These are phyloP conservation scores for Argya squamiceps DNA, from an alignment of 2,797 vertebrate genomes.

Conservation along the genomic window DNA sequence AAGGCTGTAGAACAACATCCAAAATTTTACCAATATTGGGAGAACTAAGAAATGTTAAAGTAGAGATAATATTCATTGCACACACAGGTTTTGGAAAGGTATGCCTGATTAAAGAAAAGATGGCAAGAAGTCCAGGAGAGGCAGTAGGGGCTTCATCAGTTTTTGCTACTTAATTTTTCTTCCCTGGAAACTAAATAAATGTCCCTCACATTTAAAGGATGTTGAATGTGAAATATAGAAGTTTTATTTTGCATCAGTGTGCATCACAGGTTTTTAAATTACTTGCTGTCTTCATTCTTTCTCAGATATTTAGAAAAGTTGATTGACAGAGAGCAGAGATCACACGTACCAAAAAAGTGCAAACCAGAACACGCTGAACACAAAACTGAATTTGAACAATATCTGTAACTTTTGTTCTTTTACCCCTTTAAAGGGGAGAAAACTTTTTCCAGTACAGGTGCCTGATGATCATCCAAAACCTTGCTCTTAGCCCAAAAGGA, in stretches of 20 bases:
- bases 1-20: not conserved
- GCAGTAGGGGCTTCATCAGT: rapidly evolving
- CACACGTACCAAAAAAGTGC: not conserved
- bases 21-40: not conserved
- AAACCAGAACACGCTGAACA: not conserved
- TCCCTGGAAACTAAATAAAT: not conserved
- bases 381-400: not conserved
- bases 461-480: not conserved
- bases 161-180: not conserved
- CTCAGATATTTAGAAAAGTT: not conserved
- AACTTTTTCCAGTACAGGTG: not conserved
- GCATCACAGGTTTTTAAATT: not conserved
- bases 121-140: not conserved
- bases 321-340: not conserved
- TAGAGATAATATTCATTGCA: rapidly evolving
- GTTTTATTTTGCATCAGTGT: not conserved
- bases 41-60: not conserved
- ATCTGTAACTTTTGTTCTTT: not conserved
- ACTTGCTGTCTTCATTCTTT: not conserved
- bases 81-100: not conserved
- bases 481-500: not conserved
- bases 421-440: not conserved
- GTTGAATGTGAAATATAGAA: not conserved
- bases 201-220: not conserved
- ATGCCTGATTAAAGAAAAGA: not conserved